Base-by-base conservation (phyloP, 37 sponge, comb jelly and placozoan species). In the Amphimedon queenslandica region DNA sequence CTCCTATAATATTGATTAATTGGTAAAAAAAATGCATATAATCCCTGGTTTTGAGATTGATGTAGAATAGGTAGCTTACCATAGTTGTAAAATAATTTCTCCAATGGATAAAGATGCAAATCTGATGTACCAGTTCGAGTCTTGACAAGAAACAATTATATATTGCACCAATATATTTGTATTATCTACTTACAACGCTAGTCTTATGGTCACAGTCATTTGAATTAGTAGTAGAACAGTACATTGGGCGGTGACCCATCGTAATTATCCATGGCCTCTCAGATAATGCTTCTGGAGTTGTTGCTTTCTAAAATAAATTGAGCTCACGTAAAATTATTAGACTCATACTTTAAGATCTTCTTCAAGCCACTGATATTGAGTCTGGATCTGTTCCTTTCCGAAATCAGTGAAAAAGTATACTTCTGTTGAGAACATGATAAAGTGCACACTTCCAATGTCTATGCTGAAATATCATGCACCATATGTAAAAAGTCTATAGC, bases 231-330 rank as follows among this genome's bases (percentile, higher is more conserved):
- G 71, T 76, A 39, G 79, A 72, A 55, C 85, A 84, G 63, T 84
- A 84, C 85, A 84, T 84, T 42, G 85, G 85, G 21, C 85, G 71
- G 68, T 84, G 85, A 1, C 58, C 85, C 60, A 58, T 58, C 16
- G 85, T 70, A 25, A 84, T 84, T 31, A 84, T 84, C 85, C 85
- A 84, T 39, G 85, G 85, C 4, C 61, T 36, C 23, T 67, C 65
- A 31, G 25, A 21, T 0, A 61, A 21, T 57, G 51, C 58, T 38
- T 70, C 63, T 21, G 61, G 41, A 18, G 77, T 29, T 2, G 42
- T 42, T 28, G 77, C 77, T 33, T 40, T 1, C 74, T 73, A 24
- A 3, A 40, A 35, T 47, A 13, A 47, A 13, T 18, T 47, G 53
- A 47, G 53, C 13, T 47, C 8, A 18, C 13, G 13, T 18, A 47